A percentile compares a stretch with the other conserved stretches of the same genome.
phyloP scores from a whole-genome alignment of 35 echinoderm and acorn worm genomes.

The Acanthaster planci region DNA sequence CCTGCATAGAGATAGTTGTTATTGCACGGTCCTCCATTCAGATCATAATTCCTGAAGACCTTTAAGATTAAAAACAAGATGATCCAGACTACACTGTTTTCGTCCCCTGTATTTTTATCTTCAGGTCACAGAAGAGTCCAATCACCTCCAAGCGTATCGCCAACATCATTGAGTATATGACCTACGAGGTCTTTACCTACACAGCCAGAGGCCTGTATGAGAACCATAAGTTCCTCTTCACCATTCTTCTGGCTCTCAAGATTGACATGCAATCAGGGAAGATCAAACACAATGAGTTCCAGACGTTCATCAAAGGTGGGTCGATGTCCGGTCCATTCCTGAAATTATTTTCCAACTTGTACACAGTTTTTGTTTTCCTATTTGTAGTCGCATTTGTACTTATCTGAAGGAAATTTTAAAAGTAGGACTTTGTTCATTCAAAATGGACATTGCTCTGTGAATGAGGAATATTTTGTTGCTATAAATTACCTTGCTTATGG shows the following conservation, averaged over 20 bases:
- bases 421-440: too few relatives aligned
- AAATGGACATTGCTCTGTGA: too few relatives aligned
- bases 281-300: conserved; percentile 89
- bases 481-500: too few relatives aligned
- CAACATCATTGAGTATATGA: conserved; percentile 87
- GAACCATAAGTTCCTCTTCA: conserved; percentile 87
- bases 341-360: background rate
- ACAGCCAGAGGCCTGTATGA: conserved; percentile 77
- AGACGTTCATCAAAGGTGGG: conserved; percentile 90
- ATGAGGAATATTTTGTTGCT: too few relatives aligned
- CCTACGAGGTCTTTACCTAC: conserved; percentile 79
- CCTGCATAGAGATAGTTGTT: background rate
- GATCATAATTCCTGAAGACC: background rate
- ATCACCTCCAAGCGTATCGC: conserved; percentile 85
- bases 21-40: background rate
- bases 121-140: conserved; percentile 83
- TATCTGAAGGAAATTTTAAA: too few relatives aligned
- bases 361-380: too few relatives aligned
- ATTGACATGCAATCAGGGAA: conserved; percentile 83
- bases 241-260: conserved; percentile 78
- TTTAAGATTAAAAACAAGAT: too few relatives aligned
- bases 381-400: too few relatives aligned
- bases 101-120: background rate
- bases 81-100: too few relatives aligned
- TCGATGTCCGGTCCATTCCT: background rate